phyloP scores from a whole-genome alignment of 1,140 invertebrate species.

The Zaprionus kolodkinae region DNA sequence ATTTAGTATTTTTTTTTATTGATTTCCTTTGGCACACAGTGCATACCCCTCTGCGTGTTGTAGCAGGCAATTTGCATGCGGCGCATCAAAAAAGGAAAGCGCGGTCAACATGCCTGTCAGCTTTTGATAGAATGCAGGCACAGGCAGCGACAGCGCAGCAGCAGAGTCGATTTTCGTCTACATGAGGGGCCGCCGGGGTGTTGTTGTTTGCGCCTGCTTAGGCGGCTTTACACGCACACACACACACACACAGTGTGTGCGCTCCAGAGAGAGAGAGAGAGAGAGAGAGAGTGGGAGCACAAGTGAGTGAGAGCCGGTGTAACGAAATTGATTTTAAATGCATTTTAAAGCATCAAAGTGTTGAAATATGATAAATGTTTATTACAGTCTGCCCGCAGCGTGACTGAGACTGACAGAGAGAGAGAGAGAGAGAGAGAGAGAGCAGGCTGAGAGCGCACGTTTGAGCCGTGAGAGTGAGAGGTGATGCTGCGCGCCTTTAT shows the following conservation, averaged over 20 bases:
- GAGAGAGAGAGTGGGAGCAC: constrained; percentile 3
- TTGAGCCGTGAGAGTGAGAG: constrained; percentile 10
- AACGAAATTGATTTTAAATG: constrained; percentile 82
- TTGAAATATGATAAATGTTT: constrained; percentile 82
- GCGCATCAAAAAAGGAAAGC: constrained; percentile 45
- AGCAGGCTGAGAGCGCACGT: constrained; percentile 12
- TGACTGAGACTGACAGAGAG: background rate
- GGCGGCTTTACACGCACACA: constrained; percentile 12
- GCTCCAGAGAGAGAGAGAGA: background rate
- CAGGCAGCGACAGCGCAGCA: constrained; percentile 10
- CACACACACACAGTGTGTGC: background rate
- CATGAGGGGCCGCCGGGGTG: background rate
- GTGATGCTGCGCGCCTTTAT: constrained; percentile 13
- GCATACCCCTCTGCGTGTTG: constrained; percentile 14
- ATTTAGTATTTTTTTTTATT: background rate
- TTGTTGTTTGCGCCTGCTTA: constrained; percentile 37
- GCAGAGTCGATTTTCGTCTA: background rate
- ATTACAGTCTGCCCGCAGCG: constrained; percentile 52
- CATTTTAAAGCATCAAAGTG: constrained; percentile 82
- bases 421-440: background rate
- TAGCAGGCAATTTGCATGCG: constrained; percentile 34
- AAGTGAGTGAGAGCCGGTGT: constrained; percentile 36
- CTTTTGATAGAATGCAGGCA: constrained; percentile 46
- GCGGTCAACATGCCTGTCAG: constrained; percentile 30
- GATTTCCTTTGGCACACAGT: background rate